These are phyloP conservation scores for Sapajus apella DNA, from an alignment of 2,113 vertebrate species.

Conservation along the genomic window DNA sequence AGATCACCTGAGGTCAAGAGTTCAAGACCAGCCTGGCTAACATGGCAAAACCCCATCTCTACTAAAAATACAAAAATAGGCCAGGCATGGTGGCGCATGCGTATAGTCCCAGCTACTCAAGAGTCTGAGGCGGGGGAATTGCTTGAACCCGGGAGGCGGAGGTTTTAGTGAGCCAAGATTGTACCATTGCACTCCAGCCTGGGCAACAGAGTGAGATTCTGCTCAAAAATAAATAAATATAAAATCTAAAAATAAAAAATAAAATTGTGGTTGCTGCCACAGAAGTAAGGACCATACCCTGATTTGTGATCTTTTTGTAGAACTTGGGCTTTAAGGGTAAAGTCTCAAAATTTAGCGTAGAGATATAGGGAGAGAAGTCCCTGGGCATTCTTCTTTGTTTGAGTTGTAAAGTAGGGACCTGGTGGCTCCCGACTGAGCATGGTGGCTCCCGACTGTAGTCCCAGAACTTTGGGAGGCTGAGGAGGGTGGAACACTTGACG, in stretches of 20 bases:
- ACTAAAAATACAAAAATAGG: background rate
- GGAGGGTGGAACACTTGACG: too few species aligned
- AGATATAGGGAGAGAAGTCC: background rate
- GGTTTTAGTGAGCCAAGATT: background rate
- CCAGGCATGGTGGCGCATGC: background rate
- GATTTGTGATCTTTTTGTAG: background rate
- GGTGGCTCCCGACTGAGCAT: too few species aligned
- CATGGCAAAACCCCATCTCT: too few species aligned
- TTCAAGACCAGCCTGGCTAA: too few species aligned
- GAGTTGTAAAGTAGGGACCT: too few species aligned
- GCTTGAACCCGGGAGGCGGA: background rate
- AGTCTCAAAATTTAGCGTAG: background rate
- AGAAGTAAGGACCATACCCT: constrained; percentile 42
- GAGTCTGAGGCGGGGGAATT: background rate
- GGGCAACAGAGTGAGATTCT: background rate
- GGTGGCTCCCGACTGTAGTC: too few species aligned
- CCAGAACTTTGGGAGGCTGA: too few species aligned
- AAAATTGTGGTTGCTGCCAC: background rate
- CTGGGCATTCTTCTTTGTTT: background rate
- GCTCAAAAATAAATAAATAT: background rate
- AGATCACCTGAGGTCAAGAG: too few species aligned
- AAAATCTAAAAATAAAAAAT: background rate
- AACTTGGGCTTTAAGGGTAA: background rate
- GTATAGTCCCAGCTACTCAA: background rate
- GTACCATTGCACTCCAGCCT: background rate